These are phyloP conservation scores for Acrossocheilus fasciatus DNA, from an alignment of 2,797 vertebrate species.

Conservation along the genomic window DNA sequence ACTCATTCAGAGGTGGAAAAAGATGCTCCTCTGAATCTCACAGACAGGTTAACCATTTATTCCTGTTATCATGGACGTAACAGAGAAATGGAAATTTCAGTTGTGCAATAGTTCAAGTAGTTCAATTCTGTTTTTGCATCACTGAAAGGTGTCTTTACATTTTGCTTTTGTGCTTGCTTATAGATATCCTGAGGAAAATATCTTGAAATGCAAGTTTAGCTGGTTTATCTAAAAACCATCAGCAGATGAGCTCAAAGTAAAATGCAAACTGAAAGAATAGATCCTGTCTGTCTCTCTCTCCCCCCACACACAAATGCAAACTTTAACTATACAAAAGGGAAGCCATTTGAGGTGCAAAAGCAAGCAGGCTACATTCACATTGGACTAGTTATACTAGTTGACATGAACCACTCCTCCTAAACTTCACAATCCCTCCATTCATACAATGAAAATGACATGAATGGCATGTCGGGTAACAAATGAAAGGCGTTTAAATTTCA, in stretches of 20 bases:
- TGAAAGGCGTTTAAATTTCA: background rate
- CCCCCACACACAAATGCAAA: background rate
- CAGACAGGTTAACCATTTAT: background rate
- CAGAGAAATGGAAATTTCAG: background rate
- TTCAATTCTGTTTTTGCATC: background rate
- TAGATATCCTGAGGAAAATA: slow-evolving; percentile 7
- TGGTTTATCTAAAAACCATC: slow-evolving; percentile 22
- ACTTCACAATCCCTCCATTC: background rate
- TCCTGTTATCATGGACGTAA: background rate
- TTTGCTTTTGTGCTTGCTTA: background rate
- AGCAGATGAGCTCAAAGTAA: slow-evolving; percentile 27
- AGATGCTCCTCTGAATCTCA: background rate
- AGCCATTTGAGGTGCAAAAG: background rate
- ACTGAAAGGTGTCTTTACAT: background rate
- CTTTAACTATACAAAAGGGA: slow-evolving; percentile 13
- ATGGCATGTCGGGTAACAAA: background rate
- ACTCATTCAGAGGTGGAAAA: slow-evolving; percentile 20
- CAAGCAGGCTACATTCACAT: background rate
- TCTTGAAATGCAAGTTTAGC: slow-evolving; percentile 39
- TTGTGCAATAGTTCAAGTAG: background rate
- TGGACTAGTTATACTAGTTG: background rate
- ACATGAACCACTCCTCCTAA: background rate
- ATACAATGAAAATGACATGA: background rate
- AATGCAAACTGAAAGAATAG: slow-evolving; percentile 65
- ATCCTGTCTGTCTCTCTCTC: slow-evolving; percentile 40